These are phyloP conservation scores for Plagodis pulveraria DNA, from an alignment of 2,888 invertebrate genomes.

Conservation along the genomic window DNA sequence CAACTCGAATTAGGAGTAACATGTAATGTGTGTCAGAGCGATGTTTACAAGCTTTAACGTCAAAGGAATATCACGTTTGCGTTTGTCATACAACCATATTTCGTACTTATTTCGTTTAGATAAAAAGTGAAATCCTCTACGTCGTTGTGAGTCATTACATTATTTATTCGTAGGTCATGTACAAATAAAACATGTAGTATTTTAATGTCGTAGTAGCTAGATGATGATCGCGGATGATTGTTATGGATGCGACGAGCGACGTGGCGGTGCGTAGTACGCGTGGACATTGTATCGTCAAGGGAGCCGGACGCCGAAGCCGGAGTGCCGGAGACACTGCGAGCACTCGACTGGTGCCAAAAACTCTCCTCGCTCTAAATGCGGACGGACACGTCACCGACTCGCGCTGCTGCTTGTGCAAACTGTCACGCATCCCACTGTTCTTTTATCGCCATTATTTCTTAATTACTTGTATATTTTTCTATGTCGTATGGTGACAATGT, in stretches of 20 bases:
- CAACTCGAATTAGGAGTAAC: constrained; percentile 26
- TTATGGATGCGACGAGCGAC: constrained; percentile 15
- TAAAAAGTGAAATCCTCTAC: constrained; percentile 7
- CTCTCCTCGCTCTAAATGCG: constrained; percentile 71
- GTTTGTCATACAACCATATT: constrained; percentile 1
- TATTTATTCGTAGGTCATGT: constrained; percentile 28
- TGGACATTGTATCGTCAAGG: constrained; percentile 12
- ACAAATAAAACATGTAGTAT: constrained; percentile 14
- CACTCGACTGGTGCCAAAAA: constrained; percentile 69
- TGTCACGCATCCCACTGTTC: constrained; percentile 49
- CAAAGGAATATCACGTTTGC: constrained; percentile 12
- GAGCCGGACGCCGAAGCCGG: constrained; percentile 3
- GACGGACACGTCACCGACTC: constrained; percentile 64
- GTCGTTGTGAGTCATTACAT: no score
- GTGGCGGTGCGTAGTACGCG: constrained; percentile 24
- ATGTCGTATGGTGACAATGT: constrained; percentile 39
- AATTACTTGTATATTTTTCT: constrained; percentile 51
- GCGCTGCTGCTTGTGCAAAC: constrained; percentile 40
- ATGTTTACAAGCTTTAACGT: constrained; percentile 25
- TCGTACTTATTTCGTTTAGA: constrained; percentile 9
- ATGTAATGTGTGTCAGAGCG: constrained; percentile 12
- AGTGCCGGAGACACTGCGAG: constrained; percentile 62
- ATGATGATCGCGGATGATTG: constrained; percentile 17
- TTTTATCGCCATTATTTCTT: constrained; percentile 42
- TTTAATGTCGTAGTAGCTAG: constrained; percentile 12